Evolutionary conservation across 2,797 vertebrate genomes (phyloP).

Genomic region (Xenopus petersii): DNA sequence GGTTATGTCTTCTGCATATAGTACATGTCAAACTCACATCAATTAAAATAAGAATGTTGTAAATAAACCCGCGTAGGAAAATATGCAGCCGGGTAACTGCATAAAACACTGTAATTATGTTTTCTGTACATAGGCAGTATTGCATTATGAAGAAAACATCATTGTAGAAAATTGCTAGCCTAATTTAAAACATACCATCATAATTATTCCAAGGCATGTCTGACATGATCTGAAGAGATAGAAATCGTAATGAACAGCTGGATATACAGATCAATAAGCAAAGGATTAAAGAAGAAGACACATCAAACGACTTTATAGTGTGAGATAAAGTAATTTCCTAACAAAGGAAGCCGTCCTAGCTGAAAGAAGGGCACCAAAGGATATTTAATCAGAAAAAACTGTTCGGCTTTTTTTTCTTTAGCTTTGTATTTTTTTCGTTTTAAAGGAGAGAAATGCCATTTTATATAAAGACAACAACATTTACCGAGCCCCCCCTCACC

Average conservation of each 20-base stretch:
- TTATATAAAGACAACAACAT: too few species aligned
- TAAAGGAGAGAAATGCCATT: background rate
- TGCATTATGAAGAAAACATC: too few species aligned
- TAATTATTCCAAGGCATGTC: background rate
- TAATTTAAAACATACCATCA: conserved; percentile 1
- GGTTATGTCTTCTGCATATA: too few species aligned
- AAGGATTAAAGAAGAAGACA: conserved; percentile 22
- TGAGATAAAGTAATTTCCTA: conserved; percentile 22
- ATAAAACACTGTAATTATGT: too few species aligned
- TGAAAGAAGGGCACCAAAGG: conserved; percentile 11
- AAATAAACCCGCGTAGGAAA: too few species aligned
- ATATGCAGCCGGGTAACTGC: too few species aligned
- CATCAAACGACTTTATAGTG: conserved; percentile 12
- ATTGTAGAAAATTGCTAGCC: background rate
- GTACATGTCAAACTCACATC: too few species aligned
- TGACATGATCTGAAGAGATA: background rate
- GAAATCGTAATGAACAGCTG: conserved; percentile 1
- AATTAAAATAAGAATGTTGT: too few species aligned
- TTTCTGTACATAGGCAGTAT: too few species aligned
- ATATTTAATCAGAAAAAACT: background rate
- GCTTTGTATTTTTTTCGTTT: background rate
- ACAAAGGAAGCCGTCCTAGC: conserved; percentile 7
- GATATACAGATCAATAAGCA: background rate
- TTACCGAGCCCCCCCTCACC: too few species aligned
- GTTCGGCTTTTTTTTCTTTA: background rate